Conservation (phyloP, 64 coral and sea anemone genomes). For the Stylophora pistillata region DNA sequence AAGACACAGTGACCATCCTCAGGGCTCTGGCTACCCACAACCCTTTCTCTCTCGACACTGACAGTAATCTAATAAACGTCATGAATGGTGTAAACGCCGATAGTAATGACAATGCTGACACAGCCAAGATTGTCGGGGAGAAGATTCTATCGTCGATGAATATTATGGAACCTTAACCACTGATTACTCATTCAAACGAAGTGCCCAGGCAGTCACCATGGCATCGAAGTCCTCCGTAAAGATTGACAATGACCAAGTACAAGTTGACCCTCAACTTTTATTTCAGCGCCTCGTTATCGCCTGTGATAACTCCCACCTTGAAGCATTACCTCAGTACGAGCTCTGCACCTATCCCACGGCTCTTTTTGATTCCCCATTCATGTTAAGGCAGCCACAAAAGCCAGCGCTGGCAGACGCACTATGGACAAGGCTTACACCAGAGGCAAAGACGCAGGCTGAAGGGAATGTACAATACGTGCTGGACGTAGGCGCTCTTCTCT, state of each 20-base stretch:
- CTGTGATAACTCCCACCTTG: not conserved
- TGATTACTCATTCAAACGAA: slow-evolving; percentile 40
- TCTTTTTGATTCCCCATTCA: slow-evolving; percentile 53
- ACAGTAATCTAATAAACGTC: slow-evolving; percentile 18
- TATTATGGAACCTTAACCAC: not conserved
- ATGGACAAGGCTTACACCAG: slow-evolving; percentile 11
- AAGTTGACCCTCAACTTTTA: slow-evolving; percentile 59
- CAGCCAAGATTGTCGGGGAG: not conserved
- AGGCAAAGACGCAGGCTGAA: slow-evolving; percentile 5
- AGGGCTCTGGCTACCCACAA: not conserved
- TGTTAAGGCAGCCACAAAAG: slow-evolving; percentile 19
- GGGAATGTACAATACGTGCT: slow-evolving; percentile 41
- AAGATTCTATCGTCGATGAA: slow-evolving; percentile 17
- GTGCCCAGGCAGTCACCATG: slow-evolving; percentile 25
- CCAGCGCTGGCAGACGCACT: slow-evolving; percentile 42
- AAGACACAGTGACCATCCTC: slow-evolving; percentile 6
- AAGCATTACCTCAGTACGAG: slow-evolving; percentile 33
- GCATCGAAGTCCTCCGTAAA: slow-evolving; percentile 6
- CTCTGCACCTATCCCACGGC: slow-evolving; percentile 55
- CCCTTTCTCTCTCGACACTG: not conserved
- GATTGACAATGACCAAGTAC: slow-evolving; percentile 20
- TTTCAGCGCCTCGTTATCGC: slow-evolving; percentile 56
- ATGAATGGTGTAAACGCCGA: slow-evolving; percentile 36
- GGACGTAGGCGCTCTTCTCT: slow-evolving; percentile 57
- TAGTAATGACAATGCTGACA: not conserved